A percentile compares a stretch with the other conserved stretches of the same genome.
Evolutionary conservation across 2,888 invertebrate species (phyloP).

Genomic region (Hymenopus coronatus): DNA sequence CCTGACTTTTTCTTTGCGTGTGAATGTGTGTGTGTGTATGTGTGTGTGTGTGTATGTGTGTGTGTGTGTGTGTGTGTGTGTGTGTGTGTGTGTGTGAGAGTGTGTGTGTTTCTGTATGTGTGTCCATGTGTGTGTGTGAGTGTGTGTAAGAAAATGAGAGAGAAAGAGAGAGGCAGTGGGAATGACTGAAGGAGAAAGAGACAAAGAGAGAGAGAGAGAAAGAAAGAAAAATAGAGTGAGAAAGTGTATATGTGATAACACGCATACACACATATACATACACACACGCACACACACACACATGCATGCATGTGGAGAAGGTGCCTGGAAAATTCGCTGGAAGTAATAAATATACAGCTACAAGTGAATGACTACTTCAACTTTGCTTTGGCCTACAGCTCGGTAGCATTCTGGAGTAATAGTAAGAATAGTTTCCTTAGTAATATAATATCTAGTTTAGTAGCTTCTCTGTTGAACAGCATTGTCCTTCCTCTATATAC

Average conservation of each 20-base stretch:
- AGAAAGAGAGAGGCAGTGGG: too few relatives aligned
- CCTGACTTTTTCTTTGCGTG: neutral
- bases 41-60: neutral
- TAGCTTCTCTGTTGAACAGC: constrained; percentile 33
- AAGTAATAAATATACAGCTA: constrained; percentile 32
- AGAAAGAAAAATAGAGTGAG: neutral
- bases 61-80: too few relatives aligned
- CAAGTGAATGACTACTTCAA: constrained; percentile 32
- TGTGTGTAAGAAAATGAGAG: too few relatives aligned
- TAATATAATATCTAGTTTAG: constrained; percentile 21
- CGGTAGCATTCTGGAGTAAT: constrained; percentile 33
- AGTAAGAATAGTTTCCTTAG: constrained; percentile 32
- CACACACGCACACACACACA: neutral
- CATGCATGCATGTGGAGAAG: constrained; percentile 7
- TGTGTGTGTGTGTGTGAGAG: too few relatives aligned
- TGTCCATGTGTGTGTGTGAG: too few relatives aligned
- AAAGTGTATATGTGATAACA: neutral
- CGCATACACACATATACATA: neutral
- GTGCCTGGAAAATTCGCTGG: constrained; percentile 21
- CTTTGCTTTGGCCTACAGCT: constrained; percentile 33
- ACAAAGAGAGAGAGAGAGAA: too few relatives aligned
- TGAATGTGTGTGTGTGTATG: neutral
- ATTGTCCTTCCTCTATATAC: constrained; percentile 32
- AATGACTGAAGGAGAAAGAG: too few relatives aligned
- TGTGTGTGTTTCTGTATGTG: too few relatives aligned